Evolutionary conservation across 2,113 vertebrate genomes (phyloP).

Genomic region (Sapayoa aenigma): DNA sequence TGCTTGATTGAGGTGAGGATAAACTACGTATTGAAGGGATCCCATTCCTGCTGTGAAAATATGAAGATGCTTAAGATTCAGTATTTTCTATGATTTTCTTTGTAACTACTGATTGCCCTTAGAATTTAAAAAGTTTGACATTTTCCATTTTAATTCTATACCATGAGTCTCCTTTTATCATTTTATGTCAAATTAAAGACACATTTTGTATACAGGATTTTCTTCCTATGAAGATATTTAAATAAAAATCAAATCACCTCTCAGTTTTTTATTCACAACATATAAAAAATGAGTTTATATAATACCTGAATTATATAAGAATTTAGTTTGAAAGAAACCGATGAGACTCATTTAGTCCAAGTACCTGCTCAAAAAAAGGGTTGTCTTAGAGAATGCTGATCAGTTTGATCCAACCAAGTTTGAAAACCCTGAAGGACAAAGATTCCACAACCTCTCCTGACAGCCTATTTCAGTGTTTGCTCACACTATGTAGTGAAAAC

Average conservation of each 20-base stretch:
- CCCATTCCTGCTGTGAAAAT: background rate
- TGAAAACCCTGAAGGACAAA: background rate
- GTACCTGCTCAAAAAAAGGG: background rate
- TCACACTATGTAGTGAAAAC: background rate
- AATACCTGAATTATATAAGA: background rate
- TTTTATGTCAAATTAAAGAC: background rate
- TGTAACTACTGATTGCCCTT: background rate
- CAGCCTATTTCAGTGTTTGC: background rate
- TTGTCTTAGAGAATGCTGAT: background rate
- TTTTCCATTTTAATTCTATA: background rate
- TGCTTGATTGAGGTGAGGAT: background rate
- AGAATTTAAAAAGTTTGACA: background rate
- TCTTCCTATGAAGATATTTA: background rate
- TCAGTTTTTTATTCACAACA: background rate
- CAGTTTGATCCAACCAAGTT: background rate
- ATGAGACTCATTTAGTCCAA: background rate
- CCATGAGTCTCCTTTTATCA: background rate
- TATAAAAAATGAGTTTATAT: background rate
- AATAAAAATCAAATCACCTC: background rate
- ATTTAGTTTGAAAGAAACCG: background rate
- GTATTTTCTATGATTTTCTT: background rate
- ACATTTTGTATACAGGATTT: background rate
- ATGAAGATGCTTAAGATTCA: background rate
- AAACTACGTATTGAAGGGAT: background rate
- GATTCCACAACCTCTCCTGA: background rate